These are phyloP conservation scores for Muntiacus reevesi DNA, from an alignment of 2,113 vertebrate species.

Conservation along the genomic window DNA sequence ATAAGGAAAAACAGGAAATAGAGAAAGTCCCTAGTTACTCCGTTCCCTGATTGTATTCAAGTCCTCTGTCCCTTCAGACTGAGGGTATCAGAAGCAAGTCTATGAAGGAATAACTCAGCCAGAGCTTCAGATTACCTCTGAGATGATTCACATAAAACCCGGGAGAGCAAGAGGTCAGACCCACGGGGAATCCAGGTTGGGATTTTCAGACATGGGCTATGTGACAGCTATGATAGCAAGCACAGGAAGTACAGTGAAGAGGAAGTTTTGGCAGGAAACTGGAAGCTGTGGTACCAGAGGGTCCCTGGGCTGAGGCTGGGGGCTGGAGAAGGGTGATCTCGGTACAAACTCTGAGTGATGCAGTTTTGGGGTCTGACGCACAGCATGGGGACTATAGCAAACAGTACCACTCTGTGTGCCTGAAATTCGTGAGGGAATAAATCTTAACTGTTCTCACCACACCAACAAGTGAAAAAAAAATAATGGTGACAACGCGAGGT, in stretches of 20 bases:
- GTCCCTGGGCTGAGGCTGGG: not conserved
- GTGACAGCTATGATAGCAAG: not conserved
- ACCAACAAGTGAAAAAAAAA: too few relatives aligned
- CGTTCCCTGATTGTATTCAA: not conserved
- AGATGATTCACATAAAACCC: not conserved
- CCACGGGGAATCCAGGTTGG: not conserved
- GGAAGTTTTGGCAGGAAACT: not conserved
- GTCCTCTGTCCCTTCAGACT: not conserved
- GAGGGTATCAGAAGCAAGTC: not conserved
- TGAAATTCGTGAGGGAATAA: accelerated
- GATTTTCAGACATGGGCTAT: not conserved
- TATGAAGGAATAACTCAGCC: not conserved
- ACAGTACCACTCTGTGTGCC: accelerated
- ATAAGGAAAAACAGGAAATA: not conserved
- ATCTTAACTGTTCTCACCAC: too few relatives aligned
- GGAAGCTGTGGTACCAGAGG: not conserved
- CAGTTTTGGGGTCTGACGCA: accelerated
- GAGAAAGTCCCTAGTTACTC: not conserved
- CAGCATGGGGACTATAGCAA: accelerated
- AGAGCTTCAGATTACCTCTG: not conserved
- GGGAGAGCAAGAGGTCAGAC: not conserved
- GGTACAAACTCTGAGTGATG: accelerated
- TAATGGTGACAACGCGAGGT: accelerated
- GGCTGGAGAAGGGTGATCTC: accelerated
- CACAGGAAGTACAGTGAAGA: too few relatives aligned